Base-by-base conservation (phyloP, 2,113 vertebrate genomes). In the Sinocyclocheilus anophthalmus region DNA sequence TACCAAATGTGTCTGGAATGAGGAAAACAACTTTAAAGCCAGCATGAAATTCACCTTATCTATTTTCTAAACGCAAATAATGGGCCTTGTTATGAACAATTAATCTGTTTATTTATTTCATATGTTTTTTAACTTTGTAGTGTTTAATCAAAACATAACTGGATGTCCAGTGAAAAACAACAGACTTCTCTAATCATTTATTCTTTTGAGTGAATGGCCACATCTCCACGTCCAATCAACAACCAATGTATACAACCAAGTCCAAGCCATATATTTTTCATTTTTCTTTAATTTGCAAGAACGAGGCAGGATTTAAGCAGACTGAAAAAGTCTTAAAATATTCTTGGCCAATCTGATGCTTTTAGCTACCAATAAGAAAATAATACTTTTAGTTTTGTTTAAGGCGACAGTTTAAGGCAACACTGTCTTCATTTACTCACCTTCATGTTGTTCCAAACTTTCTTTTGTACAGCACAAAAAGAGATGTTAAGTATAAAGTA, bases 21-120 rank as follows among this genome's bases (percentile, higher is more conserved):
- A 61, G 77, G 77, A 80, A 61, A 24, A 63, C 55, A 42, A 79
- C 69, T 72, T 72, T 39, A 20, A 69, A 69, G 18, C 22, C 33
- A 22, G 67, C 33, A 72, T 12, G 18, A 72, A 39, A 72, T 11
- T 72, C 69, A 65, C 22, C 8, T n/a, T n/a, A 65, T 24, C 10
- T 14, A 22, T 59, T 11, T 65, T 26, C n/a, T 11, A 37, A 72
- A 72, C 12, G 18, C 8, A 72, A 2, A 39, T 22, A 1, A 39
- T 20, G 9, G 37, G 5, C 69, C 1, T 18, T 33, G 30, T 33
- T 33, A 37, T 73, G 4, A 72, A 72, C 20, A 22, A 72, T 42
- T 69, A 1, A 22, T 42, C 18, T 11, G 26, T 33, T 18, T 3
- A 72, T 11, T 4, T 4, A 4, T 2, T 39, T 11, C 1, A 37